Evolutionary conservation across 2,113 vertebrate genomes (phyloP).

Genomic region (Zapus hudsonius): DNA sequence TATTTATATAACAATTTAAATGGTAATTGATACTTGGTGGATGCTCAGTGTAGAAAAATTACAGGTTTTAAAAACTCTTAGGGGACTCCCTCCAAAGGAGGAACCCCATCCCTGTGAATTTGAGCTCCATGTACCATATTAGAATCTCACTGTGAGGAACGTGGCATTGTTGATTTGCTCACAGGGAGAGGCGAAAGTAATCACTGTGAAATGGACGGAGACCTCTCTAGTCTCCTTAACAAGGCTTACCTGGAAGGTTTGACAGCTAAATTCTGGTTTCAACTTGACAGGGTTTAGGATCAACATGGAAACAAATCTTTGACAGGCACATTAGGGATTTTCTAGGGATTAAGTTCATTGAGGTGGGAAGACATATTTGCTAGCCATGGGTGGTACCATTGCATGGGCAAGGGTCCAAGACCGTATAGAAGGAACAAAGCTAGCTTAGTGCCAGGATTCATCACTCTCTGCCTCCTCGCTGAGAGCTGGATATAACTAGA

Average conservation of each 20-base stretch:
- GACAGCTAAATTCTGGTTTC: too few species aligned
- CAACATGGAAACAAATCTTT: too few species aligned
- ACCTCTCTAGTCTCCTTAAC: not conserved
- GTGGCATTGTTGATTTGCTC: not conserved
- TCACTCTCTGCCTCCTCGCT: too few species aligned
- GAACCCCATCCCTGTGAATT: not conserved
- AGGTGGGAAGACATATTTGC: too few species aligned
- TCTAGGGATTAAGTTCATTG: too few species aligned
- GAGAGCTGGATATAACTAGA: too few species aligned
- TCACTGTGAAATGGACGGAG: not conserved
- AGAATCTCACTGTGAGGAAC: not conserved
- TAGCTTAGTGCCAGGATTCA: too few species aligned
- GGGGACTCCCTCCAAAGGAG: rapidly evolving
- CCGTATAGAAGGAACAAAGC: too few species aligned
- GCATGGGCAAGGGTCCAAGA: too few species aligned
- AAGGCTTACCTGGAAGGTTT: not conserved
- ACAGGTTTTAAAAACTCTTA: not conserved
- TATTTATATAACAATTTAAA: not conserved
- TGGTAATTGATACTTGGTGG: not conserved
- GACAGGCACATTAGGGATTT: too few species aligned
- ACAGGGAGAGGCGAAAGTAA: not conserved
- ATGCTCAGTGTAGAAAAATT: not conserved
- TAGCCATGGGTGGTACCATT: too few species aligned
- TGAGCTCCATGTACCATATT: not conserved
- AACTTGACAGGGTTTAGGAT: too few species aligned